Evolutionary conservation across 2,888 invertebrate genomes (phyloP), one percentile per base, ranked within the genome.

Genomic region (Tribolium freemani): DNA sequence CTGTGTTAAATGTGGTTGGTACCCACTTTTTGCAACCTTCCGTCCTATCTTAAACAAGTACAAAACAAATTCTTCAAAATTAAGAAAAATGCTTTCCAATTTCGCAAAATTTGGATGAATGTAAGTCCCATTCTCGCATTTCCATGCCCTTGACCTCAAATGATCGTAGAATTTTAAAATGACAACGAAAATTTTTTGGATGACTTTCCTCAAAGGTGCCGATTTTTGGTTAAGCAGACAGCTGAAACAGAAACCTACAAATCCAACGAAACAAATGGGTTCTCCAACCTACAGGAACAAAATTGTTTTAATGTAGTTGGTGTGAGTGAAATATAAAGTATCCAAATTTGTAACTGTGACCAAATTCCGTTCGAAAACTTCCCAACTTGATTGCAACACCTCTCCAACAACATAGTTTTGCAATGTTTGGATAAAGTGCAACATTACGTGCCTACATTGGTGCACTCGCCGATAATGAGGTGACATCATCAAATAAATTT

Each of bases 321-420:
- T 91, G 78, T 95, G 94, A 20, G 91, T 90, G 9, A 90, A 88
- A 78, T 94, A 93, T 10, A 95, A 86, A 73, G 92, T 91, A 80
- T 95, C 94, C 5, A 95, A 84, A 0, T 92, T 92, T 13, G 88
- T 87, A 0, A 92, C 92, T 58, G 88, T 88, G 77, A 89, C 87
- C 50, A 95, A 83, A 78, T 92, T 91, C 72, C 90, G 90, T 78
- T 93, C 92, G 75, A 95, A 92, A 72, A 91, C 90, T 1, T 90
- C 89, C 94, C 94, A 95, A 1, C 93, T 93, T 0, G 91, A 89
- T 61, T 93, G 91, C 26, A 95, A 87, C 26, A 94, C 94, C 60
- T 92, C 93, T 0, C 93, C 92, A 0, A 93, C 92, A 63, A 95
- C 90, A 83, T 95, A 94, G 86, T 92, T 93, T 83, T 94, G 93